These are phyloP conservation scores for Terrapene triunguis DNA, from an alignment of 2,113 vertebrate genomes.

Conservation along the genomic window DNA sequence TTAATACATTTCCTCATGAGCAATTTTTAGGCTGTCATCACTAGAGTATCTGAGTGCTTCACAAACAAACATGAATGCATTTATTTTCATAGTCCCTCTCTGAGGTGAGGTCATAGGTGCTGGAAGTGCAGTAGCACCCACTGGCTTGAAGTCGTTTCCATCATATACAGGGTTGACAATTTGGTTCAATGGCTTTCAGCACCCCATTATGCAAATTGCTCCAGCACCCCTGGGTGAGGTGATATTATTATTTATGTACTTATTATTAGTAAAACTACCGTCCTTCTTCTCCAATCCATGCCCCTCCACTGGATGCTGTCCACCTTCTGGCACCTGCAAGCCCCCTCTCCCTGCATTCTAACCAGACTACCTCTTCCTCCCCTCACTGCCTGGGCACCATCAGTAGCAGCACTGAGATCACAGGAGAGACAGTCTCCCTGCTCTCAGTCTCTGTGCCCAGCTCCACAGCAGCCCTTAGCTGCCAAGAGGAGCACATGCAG, in stretches of 20 bases:
- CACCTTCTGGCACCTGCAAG: background rate
- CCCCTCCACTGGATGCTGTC: background rate
- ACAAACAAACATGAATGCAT: background rate
- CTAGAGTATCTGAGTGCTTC: background rate
- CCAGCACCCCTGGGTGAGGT: no score
- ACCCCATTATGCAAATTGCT: no score
- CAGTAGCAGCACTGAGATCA: background rate
- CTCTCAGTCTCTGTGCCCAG: background rate
- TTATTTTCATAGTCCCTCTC: background rate
- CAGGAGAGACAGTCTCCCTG: background rate
- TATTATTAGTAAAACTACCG: background rate
- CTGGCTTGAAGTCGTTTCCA: no score
- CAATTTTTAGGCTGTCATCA: background rate
- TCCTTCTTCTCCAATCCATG: background rate
- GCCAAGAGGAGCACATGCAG: constrained; percentile 33
- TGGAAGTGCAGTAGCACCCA: no score
- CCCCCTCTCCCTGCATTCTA: background rate
- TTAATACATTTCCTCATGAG: background rate
- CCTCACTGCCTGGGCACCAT: background rate
- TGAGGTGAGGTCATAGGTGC: background rate
- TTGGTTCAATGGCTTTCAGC: no score
- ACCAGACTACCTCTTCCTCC: background rate
- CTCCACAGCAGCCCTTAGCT: background rate
- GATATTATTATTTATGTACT: background rate
- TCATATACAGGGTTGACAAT: no score